A percentile compares a stretch with the other conserved stretches of the same genome.
Evolutionary conservation across 2,113 vertebrate genomes (phyloP).

Genomic region (Melanostigma gelatinosum): DNA sequence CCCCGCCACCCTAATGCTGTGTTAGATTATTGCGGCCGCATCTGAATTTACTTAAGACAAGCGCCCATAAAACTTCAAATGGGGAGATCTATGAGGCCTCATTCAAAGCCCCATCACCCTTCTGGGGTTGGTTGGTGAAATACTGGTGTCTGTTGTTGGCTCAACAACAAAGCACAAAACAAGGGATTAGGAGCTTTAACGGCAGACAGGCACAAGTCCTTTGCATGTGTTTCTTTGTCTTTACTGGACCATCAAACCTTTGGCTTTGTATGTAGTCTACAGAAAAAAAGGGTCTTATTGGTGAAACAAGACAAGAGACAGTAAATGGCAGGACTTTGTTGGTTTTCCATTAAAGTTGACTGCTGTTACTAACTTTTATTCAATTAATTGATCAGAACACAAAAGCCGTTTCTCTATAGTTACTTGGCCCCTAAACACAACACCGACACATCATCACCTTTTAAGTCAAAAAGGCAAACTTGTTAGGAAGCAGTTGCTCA

Average conservation of each 20-base stretch:
- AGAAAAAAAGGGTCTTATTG: neutral
- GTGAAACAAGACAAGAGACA: neutral
- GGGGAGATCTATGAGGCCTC: constrained; percentile 69
- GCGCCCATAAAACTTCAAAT: constrained; percentile 82
- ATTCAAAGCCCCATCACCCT: constrained; percentile 17
- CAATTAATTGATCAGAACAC: neutral
- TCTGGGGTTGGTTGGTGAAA: constrained; percentile 55
- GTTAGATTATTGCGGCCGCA: constrained; percentile 77
- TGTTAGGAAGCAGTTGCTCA: neutral
- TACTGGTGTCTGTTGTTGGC: constrained; percentile 51
- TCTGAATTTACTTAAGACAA: constrained; percentile 84
- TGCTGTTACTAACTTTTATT: neutral
- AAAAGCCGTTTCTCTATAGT: neutral
- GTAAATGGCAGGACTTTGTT: neutral
- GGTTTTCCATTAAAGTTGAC: neutral
- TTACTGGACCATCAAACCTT: constrained; percentile 26
- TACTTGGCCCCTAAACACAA: neutral
- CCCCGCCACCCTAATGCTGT: constrained; percentile 58
- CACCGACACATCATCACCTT: neutral
- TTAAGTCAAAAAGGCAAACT: neutral
- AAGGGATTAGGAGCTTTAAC: neutral
- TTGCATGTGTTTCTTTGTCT: constrained; percentile 3
- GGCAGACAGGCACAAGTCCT: constrained; percentile 5
- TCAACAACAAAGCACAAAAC: constrained; percentile 44
- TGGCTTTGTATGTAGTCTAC: neutral